phyloP scores from a whole-genome alignment of 2,888 invertebrate species.

The Coleophora deauratella region DNA sequence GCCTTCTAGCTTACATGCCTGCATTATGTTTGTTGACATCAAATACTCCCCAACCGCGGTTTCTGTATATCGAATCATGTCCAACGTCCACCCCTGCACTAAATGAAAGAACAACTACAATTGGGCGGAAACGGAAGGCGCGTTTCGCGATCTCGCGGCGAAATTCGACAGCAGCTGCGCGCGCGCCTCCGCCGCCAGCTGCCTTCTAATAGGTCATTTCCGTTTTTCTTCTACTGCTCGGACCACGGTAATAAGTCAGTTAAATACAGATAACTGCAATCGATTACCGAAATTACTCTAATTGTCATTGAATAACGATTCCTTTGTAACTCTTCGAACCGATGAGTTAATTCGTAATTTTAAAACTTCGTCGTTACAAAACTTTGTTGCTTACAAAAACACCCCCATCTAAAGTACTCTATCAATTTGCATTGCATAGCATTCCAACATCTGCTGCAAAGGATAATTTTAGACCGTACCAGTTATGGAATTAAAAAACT shows the following conservation, averaged over 20 bases:
- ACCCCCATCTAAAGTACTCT: background rate
- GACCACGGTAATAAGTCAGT: slow-evolving; percentile 12
- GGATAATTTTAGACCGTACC: slow-evolving; percentile 8
- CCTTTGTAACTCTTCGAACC: too few relatives aligned
- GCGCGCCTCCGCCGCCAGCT: slow-evolving; percentile 41
- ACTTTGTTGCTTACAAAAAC: too few relatives aligned
- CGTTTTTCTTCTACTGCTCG: slow-evolving; percentile 40
- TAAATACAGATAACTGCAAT: background rate
- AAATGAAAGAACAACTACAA: slow-evolving; percentile 42
- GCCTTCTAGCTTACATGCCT: slow-evolving; percentile 12
- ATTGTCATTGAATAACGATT: too few relatives aligned
- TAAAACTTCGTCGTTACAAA: too few relatives aligned
- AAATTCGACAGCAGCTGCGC: slow-evolving; percentile 68
- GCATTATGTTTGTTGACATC: slow-evolving; percentile 18
- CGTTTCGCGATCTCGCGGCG: slow-evolving; percentile 69
- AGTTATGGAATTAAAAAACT: slow-evolving; percentile 34
- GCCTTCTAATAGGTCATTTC: slow-evolving; percentile 67
- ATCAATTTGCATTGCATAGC: slow-evolving; percentile 14
- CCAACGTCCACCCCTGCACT: slow-evolving; percentile 52
- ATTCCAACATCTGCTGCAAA: slow-evolving; percentile 7
- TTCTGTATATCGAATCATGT: slow-evolving; percentile 44
- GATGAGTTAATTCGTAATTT: too few relatives aligned
- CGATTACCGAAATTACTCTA: too few relatives aligned
- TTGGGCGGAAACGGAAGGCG: slow-evolving; percentile 71
- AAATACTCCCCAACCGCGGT: slow-evolving; percentile 28